phyloP scores from a whole-genome alignment of 2,888 invertebrate genomes.

The Fissipunctia ypsillon region DNA sequence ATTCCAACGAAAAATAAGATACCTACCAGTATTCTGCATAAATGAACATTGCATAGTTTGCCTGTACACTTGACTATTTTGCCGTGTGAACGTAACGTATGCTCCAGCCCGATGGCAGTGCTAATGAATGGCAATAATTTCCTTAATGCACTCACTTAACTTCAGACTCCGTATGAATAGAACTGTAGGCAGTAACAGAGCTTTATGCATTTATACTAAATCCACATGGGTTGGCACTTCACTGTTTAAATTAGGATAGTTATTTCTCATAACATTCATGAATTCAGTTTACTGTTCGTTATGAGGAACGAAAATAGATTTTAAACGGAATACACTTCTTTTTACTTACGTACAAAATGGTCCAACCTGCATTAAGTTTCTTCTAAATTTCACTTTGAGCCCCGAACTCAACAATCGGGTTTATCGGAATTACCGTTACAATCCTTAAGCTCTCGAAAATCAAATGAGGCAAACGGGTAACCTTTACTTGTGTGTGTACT shows the following conservation, averaged over 20 bases:
- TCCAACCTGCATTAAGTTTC: constrained; percentile 25
- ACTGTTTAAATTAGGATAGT: constrained; percentile 43
- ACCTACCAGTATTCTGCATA: not conserved
- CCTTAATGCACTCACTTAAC: constrained; percentile 59
- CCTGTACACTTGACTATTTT: constrained; percentile 12
- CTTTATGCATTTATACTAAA: constrained; percentile 43
- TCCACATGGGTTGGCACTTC: constrained; percentile 41
- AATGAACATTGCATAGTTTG: not conserved
- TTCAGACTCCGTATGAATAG: constrained; percentile 59
- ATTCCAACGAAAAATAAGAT: not conserved
- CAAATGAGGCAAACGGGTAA: constrained; percentile 50
- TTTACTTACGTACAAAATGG: constrained; percentile 11
- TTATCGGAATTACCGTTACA: constrained; percentile 55
- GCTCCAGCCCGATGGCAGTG: constrained; percentile 42
- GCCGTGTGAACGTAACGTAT: constrained; percentile 21
- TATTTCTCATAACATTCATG: constrained; percentile 41
- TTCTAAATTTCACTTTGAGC: constrained; percentile 51
- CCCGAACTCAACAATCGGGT: constrained; percentile 50
- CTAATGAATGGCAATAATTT: constrained; percentile 58
- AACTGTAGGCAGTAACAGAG: constrained; percentile 43
- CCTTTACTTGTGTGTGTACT: constrained; percentile 26
- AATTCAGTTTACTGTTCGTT: constrained; percentile 17
- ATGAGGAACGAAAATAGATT: constrained; percentile 10
- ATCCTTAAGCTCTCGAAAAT: constrained; percentile 61
- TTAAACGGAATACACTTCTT: no score